These are phyloP conservation scores for Cyclophora punctaria DNA, from an alignment of 2,888 invertebrate species.

Conservation along the genomic window DNA sequence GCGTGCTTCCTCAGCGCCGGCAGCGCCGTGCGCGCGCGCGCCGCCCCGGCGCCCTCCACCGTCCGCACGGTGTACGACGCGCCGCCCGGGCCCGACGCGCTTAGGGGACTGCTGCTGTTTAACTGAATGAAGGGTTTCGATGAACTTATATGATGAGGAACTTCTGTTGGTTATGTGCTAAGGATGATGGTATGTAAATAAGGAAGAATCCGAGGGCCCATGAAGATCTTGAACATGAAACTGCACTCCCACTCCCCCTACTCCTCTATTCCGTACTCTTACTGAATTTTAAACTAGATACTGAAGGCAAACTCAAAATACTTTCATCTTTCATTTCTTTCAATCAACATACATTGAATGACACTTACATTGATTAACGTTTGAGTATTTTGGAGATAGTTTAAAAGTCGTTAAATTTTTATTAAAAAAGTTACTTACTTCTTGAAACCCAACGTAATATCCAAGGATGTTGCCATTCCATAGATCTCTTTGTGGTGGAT, in stretches of 20 bases:
- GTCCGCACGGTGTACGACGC: conserved; percentile 83
- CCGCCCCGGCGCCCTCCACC: conserved; percentile 84
- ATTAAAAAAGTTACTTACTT: conserved; percentile 48
- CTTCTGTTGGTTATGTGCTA: no score
- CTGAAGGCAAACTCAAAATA: no score
- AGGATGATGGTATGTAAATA: no score
- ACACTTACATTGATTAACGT: no score
- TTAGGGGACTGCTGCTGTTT: conserved; percentile 59
- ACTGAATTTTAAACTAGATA: no score
- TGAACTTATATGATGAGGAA: no score
- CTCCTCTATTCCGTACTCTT: no score
- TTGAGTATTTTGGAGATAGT: not conserved
- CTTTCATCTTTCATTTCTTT: no score
- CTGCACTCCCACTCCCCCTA: no score
- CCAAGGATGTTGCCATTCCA: conserved; percentile 93
- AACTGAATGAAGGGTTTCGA: conserved; percentile 28
- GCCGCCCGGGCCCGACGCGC: conserved; percentile 63
- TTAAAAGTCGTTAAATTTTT: not conserved
- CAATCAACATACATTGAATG: no score
- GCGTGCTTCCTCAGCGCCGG: conserved; percentile 85
- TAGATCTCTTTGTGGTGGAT: conserved; percentile 87
- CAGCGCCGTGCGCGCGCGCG: conserved; percentile 77
- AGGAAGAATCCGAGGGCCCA: no score
- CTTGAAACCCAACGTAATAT: conserved; percentile 90
- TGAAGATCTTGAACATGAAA: no score